Percentiles rank a stretch among this genome's conserved stretches.
Conservation (phyloP, 2,797 vertebrate genomes). For the Platyrinchus mystaceus region DNA sequence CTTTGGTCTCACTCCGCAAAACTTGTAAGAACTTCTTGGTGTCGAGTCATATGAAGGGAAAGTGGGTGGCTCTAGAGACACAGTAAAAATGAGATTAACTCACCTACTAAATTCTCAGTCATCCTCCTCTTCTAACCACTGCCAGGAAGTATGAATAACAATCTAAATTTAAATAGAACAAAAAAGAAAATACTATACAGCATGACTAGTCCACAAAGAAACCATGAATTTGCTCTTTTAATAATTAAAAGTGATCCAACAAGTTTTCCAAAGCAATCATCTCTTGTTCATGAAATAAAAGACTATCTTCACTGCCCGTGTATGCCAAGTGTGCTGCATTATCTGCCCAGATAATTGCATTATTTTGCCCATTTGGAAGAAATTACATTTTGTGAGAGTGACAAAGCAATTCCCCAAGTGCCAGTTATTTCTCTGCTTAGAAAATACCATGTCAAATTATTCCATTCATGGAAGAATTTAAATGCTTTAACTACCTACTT, state of each 20-base stretch:
- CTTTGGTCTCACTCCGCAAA: background rate
- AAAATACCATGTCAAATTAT: constrained; percentile 2
- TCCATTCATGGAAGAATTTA: constrained; percentile 8
- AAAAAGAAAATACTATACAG: constrained; percentile 23
- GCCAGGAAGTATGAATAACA: constrained; percentile 34
- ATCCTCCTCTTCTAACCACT: constrained; percentile 11
- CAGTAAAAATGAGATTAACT: constrained; percentile 48
- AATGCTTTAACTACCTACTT: constrained; percentile 37
- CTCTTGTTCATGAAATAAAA: background rate
- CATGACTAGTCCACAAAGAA: background rate
- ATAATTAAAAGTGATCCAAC: background rate
- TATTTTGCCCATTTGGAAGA: constrained; percentile 24
- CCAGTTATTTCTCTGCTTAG: constrained; percentile 22
- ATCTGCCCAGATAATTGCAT: constrained; percentile 18
- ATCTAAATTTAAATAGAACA: constrained; percentile 46
- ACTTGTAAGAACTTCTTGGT: background rate
- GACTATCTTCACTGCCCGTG: background rate
- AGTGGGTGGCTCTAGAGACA: constrained; percentile 37
- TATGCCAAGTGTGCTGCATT: background rate
- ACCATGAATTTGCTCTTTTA: constrained; percentile 35
- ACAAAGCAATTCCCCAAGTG: constrained; percentile 3
- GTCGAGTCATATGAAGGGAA: constrained; percentile 10
- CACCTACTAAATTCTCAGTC: constrained; percentile 34
- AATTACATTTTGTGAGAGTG: constrained; percentile 44
- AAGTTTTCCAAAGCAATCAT: background rate